A percentile compares a stretch with the other conserved stretches of the same genome.
Evolutionary conservation across 1,140 invertebrate genomes (phyloP).

Genomic region (Bombyx mori): ASM3026992v2 NC_085112.1:966501-967000

Average conservation of each 20-base stretch:
- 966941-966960: too few species aligned
- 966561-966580: conserved; percentile 76
- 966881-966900: conserved; percentile 50
- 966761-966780: conserved; percentile 64
- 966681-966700: not conserved
- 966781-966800: conserved; percentile 64
- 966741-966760: conserved; percentile 24
- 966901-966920: conserved; percentile 59
- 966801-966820: conserved; percentile 66
- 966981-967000: too few species aligned
- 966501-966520: conserved; percentile 28
- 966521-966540: conserved; percentile 74
- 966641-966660: conserved; percentile 46
- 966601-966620: conserved; percentile 72
- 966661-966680: conserved; percentile 40
- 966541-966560: conserved; percentile 78
- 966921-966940: too few species aligned
- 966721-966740: conserved; percentile 10
- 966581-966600: conserved; percentile 69
- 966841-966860: conserved; percentile 83
- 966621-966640: conserved; percentile 58
- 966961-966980: too few species aligned
- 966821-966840: conserved; percentile 76
- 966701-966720: conserved; percentile 1
- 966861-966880: conserved; percentile 71